phyloP scores from a whole-genome alignment of 2,797 vertebrate species.

The Thamnophis elegans region DNA sequence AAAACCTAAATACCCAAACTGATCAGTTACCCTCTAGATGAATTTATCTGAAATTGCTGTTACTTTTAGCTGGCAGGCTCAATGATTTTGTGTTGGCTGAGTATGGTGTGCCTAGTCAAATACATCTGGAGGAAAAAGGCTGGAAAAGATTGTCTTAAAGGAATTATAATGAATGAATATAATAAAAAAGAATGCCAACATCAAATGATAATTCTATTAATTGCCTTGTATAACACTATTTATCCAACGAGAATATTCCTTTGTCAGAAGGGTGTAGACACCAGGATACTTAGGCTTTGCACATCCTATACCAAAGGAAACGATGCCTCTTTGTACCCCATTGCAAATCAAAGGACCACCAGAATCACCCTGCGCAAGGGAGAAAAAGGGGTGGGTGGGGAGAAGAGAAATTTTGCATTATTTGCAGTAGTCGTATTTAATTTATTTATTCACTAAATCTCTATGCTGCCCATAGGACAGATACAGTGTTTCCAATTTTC shows the following conservation, averaged over 20 bases:
- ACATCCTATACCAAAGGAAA: constrained; percentile 63
- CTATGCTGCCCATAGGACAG: background rate
- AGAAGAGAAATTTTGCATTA: background rate
- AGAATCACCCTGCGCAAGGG: constrained; percentile 69
- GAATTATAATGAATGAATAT: background rate
- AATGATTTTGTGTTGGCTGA: background rate
- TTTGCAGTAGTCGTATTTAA: background rate
- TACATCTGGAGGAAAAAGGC: background rate
- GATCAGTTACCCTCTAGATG: background rate
- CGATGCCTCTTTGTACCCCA: constrained; percentile 54
- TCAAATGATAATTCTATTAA: background rate
- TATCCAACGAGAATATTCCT: constrained; percentile 63
- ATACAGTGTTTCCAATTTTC: background rate
- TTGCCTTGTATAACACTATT: constrained; percentile 11
- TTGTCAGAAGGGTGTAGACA: constrained; percentile 64
- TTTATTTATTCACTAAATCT: background rate
- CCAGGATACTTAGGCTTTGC: constrained; percentile 47
- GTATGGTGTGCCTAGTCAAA: background rate
- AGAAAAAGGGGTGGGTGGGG: background rate
- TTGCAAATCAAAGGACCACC: constrained; percentile 70
- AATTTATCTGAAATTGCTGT: background rate
- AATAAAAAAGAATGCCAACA: background rate
- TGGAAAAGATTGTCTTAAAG: background rate
- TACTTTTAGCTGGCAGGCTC: background rate
- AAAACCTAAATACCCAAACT: background rate